Evolutionary conservation across 2,797 vertebrate genomes (phyloP).

Genomic region (Pteropus rufus): DNA sequence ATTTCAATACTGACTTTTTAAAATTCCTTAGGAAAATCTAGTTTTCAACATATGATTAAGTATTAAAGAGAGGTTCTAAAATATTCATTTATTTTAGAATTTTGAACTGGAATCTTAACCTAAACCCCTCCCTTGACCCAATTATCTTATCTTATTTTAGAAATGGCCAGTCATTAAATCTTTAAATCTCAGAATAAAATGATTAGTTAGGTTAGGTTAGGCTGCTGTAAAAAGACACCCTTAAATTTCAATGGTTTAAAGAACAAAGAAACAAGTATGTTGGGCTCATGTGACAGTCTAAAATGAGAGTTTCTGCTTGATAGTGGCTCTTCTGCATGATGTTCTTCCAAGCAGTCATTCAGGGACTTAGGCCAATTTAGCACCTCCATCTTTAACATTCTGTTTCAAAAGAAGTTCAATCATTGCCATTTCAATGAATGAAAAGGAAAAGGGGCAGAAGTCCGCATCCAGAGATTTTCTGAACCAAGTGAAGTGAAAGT

Average conservation of each 20-base stretch:
- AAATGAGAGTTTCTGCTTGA: background rate
- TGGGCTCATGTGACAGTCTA: background rate
- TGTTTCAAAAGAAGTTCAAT: background rate
- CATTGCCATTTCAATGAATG: background rate
- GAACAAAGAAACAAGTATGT: background rate
- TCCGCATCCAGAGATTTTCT: background rate
- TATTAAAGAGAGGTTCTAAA: background rate
- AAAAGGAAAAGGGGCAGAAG: background rate
- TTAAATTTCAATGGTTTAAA: background rate
- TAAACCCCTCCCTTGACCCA: background rate
- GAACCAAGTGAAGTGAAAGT: background rate
- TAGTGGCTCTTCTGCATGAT: background rate
- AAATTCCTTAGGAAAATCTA: background rate
- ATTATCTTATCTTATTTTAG: background rate
- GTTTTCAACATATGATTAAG: background rate
- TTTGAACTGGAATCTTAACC: background rate
- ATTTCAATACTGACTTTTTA: background rate
- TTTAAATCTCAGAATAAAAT: background rate
- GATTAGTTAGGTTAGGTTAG: background rate
- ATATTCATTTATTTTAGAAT: background rate
- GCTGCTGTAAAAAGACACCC: background rate
- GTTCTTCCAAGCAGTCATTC: background rate
- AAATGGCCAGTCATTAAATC: background rate
- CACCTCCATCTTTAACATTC: background rate
- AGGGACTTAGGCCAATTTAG: background rate